Evolutionary conservation across 2,888 invertebrate genomes (phyloP), one percentile per base, ranked within the genome.

Genomic region (Leptinotarsa tumamoca): DNA sequence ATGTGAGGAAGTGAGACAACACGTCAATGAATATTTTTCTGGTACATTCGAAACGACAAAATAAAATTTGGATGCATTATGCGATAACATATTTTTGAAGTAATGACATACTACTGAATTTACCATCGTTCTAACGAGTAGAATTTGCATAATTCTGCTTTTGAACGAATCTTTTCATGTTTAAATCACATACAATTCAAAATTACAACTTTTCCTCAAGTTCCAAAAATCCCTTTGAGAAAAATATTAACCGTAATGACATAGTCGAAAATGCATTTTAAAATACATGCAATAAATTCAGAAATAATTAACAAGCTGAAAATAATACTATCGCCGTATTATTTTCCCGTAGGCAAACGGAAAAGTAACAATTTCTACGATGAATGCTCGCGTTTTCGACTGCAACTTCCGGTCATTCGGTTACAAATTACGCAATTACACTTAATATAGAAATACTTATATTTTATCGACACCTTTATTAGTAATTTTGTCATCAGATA

Each of bases 391-490:
- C 78, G 78, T 77, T 81, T 82, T 78, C 72, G 74, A 75, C 74
- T 72, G 63, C 72, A 76, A 80, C 72, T 80, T 77, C 80, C 80
- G 77, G 75, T 66, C 67, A 75, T 75, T 80, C 67, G 67, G 72
- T 75, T 74, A 80, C 74, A 79, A 81, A 81, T 80, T 79, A 78
- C 78, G 68, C 79, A 80, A 81, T 81, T 81, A 77, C 74, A 75
- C 69, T 73, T 73, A 73, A 54, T 73, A 78, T 76, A 70, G 70
- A 79, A 77, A 80, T 76, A 67, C 77, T 75, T 73, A 71, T 76
- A 74, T 80, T 80, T 80, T 81, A 82, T 81, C 81, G 80, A 81
- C 81, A 80, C 75, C 76, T 78, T 77, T 71, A 79, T 79, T 79
- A 71, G 80, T 76, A 81, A 82, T 82, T 81, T 80, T 67, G 79